Conservation (phyloP, 2,888 invertebrate genomes). For the Gnatocerus cornutus region DNA sequence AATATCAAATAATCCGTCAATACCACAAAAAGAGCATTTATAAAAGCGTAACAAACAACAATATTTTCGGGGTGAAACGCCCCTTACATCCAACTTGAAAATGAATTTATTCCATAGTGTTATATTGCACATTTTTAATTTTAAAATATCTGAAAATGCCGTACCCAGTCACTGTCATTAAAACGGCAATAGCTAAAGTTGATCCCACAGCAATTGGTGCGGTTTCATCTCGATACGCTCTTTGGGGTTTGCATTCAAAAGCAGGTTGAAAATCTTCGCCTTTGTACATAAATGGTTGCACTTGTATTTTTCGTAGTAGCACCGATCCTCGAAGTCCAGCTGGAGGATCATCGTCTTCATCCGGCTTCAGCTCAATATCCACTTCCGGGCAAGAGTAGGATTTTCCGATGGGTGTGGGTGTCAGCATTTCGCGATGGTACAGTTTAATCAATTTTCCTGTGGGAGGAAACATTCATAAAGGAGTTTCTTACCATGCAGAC, state of each 20-base stretch:
- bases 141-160: conserved; percentile 90
- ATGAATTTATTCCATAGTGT: conserved; percentile 86
- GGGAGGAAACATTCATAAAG: neutral
- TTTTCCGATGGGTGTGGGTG: conserved; percentile 90
- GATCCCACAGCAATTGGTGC: conserved; percentile 90
- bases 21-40: too few relatives aligned
- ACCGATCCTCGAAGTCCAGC: conserved; percentile 66
- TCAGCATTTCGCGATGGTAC: conserved; percentile 76
- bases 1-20: too few relatives aligned
- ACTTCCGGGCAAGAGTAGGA: conserved; percentile 87
- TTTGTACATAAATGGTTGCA: conserved; percentile 93
- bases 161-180: conserved; percentile 88
- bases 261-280: conserved; percentile 81
- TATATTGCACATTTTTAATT: conserved; percentile 92
- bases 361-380: conserved; percentile 75
- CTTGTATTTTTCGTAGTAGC: conserved; percentile 66
- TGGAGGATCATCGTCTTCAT: conserved; percentile 66
- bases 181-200: conserved; percentile 86
- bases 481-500: conserved; percentile 25
- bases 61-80: too few relatives aligned
- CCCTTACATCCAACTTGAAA: too few relatives aligned
- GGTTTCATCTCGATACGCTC: conserved; percentile 82
- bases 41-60: neutral
- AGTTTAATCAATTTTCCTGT: conserved; percentile 65
- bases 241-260: conserved; percentile 78